Base-by-base conservation (phyloP, 2,113 vertebrate genomes). In the Abramis brama region DNA sequence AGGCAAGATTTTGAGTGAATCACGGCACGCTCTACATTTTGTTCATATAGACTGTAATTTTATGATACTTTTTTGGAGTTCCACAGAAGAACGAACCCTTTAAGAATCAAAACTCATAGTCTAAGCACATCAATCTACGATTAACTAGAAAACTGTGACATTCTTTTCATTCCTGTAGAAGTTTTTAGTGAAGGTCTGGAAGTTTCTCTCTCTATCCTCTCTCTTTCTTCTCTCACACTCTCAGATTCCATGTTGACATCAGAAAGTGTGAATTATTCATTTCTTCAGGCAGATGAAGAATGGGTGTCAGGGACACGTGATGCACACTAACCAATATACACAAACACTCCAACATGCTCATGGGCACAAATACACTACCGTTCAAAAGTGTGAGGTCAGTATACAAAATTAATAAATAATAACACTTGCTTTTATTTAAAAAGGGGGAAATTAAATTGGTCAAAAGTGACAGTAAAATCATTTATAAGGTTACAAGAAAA, bases 261-360 rank as follows among this genome's bases (percentile, higher is more conserved):
- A 85, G 78, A 30, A 82, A 87, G 90, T 85, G 90, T 94, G 88
- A 95, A 93, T 94, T 93, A 94, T 95, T 94, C 80, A 95, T 94
- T 83, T 83, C 82, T 64, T 50, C 85, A 91, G 88, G 90, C 87
- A 93, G 91, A 91, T 89, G 84, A 93, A 93, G 94, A 92, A 92
- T 91, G 90, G 91, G 91, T 93, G 90, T 64, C 84, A 76, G 87
- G 71, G n/a, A 71, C 89, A 91, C n/a, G 87, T 89, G 87, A 79
- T 64, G 86, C 43, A 79, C 27, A 75, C 66, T 50, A 62, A 73
- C 64, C 5, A 57, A 85, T 62, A 9, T 13, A 4, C 27, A 50
- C 57, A 68, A 5, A 68, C 33, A 60, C 78, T 55, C 47, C 11
- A 66, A 86, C 73, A 19, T 5, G 8, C 47, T 77, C 25, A 55